Conservation (phyloP, 2,797 vertebrate genomes). For the Naso thynnoides region DNA sequence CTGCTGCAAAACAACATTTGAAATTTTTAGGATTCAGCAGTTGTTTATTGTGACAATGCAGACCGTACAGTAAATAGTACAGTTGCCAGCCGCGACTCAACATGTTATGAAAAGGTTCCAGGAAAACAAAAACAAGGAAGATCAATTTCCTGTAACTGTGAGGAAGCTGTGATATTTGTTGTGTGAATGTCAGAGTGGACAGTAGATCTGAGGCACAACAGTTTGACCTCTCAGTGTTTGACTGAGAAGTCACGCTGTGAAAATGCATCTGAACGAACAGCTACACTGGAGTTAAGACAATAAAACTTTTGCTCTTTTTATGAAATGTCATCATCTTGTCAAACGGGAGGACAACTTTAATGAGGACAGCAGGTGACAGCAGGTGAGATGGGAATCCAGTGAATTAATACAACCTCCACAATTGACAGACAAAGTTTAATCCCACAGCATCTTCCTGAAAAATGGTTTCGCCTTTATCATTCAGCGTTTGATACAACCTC, state of each 20-base stretch:
- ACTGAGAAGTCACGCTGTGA: conserved; percentile 8
- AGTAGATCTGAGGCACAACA: conserved; percentile 51
- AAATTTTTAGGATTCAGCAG: not conserved
- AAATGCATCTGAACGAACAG: not conserved
- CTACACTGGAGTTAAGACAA: not conserved
- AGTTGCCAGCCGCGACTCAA: not conserved
- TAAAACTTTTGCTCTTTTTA: not conserved
- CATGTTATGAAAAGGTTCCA: conserved; percentile 19
- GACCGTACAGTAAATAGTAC: not conserved
- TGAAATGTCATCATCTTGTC: not conserved
- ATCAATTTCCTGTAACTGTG: conserved; percentile 66
- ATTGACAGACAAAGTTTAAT: not conserved
- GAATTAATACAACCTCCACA: not conserved
- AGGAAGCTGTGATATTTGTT: conserved; percentile 73
- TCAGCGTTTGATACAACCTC: not conserved
- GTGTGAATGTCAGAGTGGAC: conserved; percentile 54
- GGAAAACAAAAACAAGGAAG: conserved; percentile 46
- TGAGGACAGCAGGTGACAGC: not conserved
- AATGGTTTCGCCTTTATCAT: not conserved
- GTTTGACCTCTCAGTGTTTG: conserved; percentile 26
- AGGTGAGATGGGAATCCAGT: not conserved
- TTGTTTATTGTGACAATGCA: conserved; percentile 14
- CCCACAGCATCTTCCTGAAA: not conserved
- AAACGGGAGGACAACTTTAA: not conserved
- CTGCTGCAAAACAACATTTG: not conserved